phyloP scores from a whole-genome alignment of 2,888 invertebrate genomes.

The Stenodema calcarata region DNA sequence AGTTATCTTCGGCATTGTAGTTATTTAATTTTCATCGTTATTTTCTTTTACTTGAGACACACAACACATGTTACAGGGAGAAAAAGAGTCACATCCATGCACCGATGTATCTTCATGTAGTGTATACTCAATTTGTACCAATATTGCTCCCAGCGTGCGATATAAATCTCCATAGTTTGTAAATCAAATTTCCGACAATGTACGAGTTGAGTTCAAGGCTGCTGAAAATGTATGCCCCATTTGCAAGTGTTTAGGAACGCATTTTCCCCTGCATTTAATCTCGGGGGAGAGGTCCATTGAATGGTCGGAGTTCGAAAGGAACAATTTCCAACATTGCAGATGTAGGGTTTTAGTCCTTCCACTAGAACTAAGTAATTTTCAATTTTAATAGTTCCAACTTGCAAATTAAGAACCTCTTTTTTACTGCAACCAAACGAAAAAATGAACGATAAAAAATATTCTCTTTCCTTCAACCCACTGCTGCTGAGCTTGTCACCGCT shows the following conservation, averaged over 20 bases:
- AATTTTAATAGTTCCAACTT: conserved; percentile 13
- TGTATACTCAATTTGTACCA: too few species aligned
- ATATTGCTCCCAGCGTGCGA: too few species aligned
- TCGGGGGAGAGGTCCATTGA: not conserved
- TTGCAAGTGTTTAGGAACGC: not conserved
- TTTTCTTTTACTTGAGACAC: too few species aligned
- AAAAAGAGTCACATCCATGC: too few species aligned
- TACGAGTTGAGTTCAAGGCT: not conserved
- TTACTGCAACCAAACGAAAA: not conserved
- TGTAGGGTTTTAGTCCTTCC: not conserved
- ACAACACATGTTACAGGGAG: too few species aligned
- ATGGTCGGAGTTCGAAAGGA: not conserved
- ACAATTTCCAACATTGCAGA: not conserved
- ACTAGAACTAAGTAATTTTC: not conserved
- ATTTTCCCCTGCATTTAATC: not conserved
- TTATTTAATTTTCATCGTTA: too few species aligned
- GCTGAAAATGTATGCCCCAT: not conserved
- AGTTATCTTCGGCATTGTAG: too few species aligned
- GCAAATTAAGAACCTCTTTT: conserved; percentile 8
- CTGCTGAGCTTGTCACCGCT: not conserved
- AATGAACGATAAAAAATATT: not conserved
- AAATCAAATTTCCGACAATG: too few species aligned
- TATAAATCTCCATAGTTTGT: too few species aligned
- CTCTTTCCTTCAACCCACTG: not conserved
- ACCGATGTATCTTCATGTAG: too few species aligned